A percentile compares a stretch with the other conserved stretches of the same genome.
Conservation (phyloP, 2,113 vertebrate genomes). For the Platysteira castanea region DNA sequence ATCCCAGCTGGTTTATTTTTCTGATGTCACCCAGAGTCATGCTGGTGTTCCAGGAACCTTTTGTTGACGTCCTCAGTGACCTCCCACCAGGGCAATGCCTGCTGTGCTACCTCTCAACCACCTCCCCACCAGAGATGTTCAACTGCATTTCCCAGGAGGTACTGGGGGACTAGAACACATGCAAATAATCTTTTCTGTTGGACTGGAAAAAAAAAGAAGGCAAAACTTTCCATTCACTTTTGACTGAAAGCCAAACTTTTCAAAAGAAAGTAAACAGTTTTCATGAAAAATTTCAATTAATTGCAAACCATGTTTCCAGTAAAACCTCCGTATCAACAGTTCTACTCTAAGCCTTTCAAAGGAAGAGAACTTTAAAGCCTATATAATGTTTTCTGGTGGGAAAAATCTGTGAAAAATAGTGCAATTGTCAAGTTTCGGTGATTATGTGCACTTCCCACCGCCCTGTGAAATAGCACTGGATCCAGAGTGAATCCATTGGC, state of each 20-base stretch:
- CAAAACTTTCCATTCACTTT: background rate
- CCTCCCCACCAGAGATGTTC: background rate
- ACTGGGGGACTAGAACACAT: background rate
- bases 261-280: slow-evolving; percentile 10
- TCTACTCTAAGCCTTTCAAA: background rate
- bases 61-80: background rate
- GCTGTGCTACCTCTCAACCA: fast-evolving
- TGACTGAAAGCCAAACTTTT: background rate
- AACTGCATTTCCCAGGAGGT: background rate
- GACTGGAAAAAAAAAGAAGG: background rate
- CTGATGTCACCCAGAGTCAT: background rate
- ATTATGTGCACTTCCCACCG: background rate
- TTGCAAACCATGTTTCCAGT: background rate
- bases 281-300: background rate
- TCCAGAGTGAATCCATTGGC: background rate
- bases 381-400: background rate
- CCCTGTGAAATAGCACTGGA: background rate
- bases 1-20: background rate
- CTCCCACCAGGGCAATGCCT: background rate
- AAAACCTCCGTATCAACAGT: background rate
- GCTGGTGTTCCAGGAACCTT: background rate
- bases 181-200: background rate
- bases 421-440: background rate
- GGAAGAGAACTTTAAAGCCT: background rate
- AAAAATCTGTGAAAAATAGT: slow-evolving; percentile 15